phyloP scores from a whole-genome alignment of 2,797 vertebrate species.

The Picus viridis region DNA sequence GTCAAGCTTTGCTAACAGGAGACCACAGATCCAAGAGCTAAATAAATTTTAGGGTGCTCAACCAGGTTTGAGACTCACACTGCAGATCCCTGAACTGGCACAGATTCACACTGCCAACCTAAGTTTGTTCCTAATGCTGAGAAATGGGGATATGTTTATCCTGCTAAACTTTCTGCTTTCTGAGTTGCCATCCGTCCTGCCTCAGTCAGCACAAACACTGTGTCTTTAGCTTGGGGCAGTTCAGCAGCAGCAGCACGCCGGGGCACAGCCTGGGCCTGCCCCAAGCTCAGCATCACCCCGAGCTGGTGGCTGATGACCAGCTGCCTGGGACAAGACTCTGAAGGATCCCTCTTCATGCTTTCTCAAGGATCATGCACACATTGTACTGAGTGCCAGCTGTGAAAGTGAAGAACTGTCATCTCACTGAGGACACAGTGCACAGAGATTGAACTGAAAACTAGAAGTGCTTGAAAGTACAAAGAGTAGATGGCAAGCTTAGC shows the following conservation, averaged over 20 bases:
- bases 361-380: background rate
- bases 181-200: background rate
- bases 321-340: background rate
- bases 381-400: background rate
- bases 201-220: background rate
- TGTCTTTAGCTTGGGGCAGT: background rate
- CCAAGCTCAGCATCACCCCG: rapidly evolving
- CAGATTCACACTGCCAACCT: background rate
- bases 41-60: background rate
- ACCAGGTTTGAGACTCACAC: background rate
- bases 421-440: background rate
- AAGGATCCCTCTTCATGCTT: background rate
- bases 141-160: background rate
- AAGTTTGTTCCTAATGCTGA: background rate
- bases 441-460: background rate
- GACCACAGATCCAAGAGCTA: background rate
- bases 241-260: background rate
- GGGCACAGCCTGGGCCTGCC: background rate
- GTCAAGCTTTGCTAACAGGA: background rate
- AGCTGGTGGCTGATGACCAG: background rate
- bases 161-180: background rate
- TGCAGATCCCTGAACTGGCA: background rate
- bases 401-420: background rate
- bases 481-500: background rate
- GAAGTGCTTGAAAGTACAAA: background rate